These are phyloP conservation scores for Ceratosolen solmsi DNA, from an alignment of 1,140 invertebrate genomes.

Conservation along the genomic window DNA sequence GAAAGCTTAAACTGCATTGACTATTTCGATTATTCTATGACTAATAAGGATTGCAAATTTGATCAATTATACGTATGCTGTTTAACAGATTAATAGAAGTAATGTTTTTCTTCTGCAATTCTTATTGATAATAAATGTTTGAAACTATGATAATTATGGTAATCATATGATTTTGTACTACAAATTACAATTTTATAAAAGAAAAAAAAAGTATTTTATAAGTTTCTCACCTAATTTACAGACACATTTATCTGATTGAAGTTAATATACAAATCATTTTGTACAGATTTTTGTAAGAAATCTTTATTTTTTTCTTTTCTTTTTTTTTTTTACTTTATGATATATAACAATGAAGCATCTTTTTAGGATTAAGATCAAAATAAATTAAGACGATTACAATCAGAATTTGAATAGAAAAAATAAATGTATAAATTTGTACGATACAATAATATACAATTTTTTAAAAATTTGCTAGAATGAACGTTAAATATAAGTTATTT, in stretches of 20 bases:
- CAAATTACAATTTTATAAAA: slow-evolving; percentile 18
- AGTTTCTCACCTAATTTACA: not conserved
- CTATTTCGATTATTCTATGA: not conserved
- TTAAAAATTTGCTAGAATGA: too few species aligned
- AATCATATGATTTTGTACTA: not conserved
- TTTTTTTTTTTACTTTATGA: not conserved
- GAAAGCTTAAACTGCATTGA: not conserved
- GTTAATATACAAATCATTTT: not conserved
- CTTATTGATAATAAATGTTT: not conserved
- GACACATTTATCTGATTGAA: not conserved
- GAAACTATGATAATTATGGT: not conserved
- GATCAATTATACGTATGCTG: not conserved
- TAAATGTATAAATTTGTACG: too few species aligned
- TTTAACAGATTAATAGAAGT: not conserved
- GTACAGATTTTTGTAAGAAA: not conserved
- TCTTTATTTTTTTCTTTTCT: too few species aligned
- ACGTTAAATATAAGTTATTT: too few species aligned
- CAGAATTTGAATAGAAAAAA: not conserved
- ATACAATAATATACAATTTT: too few species aligned
- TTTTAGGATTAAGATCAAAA: not conserved
- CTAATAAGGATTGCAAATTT: not conserved
- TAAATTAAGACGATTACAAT: not conserved
- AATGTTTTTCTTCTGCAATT: not conserved
- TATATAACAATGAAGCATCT: too few species aligned
- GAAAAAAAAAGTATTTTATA: not conserved